Percentiles rank a stretch among this genome's conserved stretches.
Evolutionary conservation across 1,140 invertebrate genomes (phyloP).

Genomic region (Adelges cooleyi): DNA sequence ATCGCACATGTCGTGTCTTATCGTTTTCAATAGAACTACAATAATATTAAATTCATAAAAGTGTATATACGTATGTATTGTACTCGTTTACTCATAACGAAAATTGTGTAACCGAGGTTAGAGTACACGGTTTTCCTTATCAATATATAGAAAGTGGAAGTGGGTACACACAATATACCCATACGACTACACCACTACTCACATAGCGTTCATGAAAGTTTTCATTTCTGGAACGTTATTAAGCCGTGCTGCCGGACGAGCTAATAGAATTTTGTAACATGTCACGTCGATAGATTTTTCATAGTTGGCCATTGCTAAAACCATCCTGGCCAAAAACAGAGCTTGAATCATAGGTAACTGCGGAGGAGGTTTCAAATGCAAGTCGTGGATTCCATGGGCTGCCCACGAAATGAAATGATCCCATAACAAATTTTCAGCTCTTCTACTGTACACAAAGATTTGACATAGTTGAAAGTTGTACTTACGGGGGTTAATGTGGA

Average conservation of each 20-base stretch:
- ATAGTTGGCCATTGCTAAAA: conserved; percentile 52
- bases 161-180: too few species aligned
- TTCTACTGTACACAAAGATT: conserved; percentile 36
- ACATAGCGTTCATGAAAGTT: neutral
- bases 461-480: neutral
- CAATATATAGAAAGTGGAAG: too few species aligned
- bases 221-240: conserved; percentile 44
- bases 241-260: conserved; percentile 54
- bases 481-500: neutral
- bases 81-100: too few species aligned
- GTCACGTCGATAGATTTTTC: conserved; percentile 52
- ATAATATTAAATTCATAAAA: too few species aligned
- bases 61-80: too few species aligned
- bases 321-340: conserved; percentile 54
- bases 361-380: conserved; percentile 40
- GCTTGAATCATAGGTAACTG: conserved; percentile 53
- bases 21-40: neutral
- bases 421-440: conserved; percentile 42
- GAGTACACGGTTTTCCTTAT: too few species aligned
- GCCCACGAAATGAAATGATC: conserved; percentile 42
- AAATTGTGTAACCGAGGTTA: too few species aligned
- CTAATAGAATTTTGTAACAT: conserved; percentile 55
- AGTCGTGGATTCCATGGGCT: conserved; percentile 40
- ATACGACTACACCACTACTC: neutral
- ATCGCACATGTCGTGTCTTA: conserved; percentile 39